Conservation (phyloP, 2,113 vertebrate species). For the Indicator maculatus region DNA sequence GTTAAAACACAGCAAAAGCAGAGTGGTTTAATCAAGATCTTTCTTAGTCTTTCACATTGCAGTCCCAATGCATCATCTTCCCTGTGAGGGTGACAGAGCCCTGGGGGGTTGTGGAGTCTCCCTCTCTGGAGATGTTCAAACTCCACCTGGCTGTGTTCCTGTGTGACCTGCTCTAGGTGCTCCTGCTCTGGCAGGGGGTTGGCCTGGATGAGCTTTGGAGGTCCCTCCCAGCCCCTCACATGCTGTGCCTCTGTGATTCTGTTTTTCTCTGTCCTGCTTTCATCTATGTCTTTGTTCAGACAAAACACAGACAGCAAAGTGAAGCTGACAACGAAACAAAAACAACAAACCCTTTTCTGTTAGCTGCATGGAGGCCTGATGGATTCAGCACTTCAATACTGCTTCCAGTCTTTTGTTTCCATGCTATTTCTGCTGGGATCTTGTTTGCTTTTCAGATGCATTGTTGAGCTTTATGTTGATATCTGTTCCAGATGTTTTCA, state of each 20-base stretch:
- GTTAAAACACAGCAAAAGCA: neutral
- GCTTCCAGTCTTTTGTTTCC: slow-evolving; percentile 29
- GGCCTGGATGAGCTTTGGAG: no score
- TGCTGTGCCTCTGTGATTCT: no score
- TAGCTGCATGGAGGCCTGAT: neutral
- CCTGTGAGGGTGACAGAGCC: no score
- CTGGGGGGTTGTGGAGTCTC: no score
- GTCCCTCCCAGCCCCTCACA: no score
- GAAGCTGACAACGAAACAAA: neutral
- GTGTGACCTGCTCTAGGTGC: no score
- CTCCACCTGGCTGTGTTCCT: no score
- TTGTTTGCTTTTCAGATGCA: slow-evolving; percentile 52
- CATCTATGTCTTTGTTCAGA: neutral
- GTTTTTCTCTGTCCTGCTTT: neutral
- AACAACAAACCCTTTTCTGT: neutral
- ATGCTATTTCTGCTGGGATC: slow-evolving; percentile 21
- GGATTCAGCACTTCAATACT: neutral
- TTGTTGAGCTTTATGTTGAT: slow-evolving; percentile 39
- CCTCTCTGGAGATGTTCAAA: no score
- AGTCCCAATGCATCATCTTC: neutral
- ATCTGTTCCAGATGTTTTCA: slow-evolving; percentile 63
- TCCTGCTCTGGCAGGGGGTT: no score
- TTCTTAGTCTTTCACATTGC: neutral
- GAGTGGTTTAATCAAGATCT: neutral
- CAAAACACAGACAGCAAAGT: neutral